Evolutionary conservation across 1,140 invertebrate genomes (phyloP).

Genomic region (Bombus confusus): DNA sequence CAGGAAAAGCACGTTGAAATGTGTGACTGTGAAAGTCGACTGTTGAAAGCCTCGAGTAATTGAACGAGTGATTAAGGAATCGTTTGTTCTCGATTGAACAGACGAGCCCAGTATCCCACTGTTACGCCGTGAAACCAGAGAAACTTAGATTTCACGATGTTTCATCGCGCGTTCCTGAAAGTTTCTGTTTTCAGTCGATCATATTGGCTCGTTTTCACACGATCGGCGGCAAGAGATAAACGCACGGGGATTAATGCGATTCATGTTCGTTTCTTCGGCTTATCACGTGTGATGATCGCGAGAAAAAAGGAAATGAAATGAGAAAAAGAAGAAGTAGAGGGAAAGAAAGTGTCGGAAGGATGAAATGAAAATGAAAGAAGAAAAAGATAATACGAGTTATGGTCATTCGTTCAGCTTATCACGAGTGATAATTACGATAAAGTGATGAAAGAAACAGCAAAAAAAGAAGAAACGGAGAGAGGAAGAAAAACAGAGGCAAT

Average conservation of each 20-base stretch:
- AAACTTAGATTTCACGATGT: neutral
- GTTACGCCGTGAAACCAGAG: neutral
- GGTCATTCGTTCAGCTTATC: too few relatives aligned
- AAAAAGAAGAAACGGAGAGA: too few relatives aligned
- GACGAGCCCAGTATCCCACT: neutral
- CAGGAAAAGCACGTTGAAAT: neutral
- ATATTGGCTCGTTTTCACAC: neutral
- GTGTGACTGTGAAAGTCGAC: neutral
- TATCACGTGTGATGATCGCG: neutral
- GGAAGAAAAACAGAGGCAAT: neutral
- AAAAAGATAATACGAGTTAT: too few relatives aligned
- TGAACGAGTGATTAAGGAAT: slow-evolving; percentile 10
- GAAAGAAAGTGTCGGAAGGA: too few relatives aligned
- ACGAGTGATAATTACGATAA: too few relatives aligned
- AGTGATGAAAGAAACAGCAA: too few relatives aligned
- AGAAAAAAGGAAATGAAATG: neutral
- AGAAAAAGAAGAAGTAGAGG: neutral
- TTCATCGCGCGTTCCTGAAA: neutral
- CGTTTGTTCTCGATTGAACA: neutral
- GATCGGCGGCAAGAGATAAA: too few relatives aligned
- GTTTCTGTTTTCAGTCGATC: neutral
- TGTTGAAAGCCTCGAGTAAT: neutral
- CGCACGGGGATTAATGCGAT: neutral
- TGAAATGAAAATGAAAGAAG: fast-evolving
- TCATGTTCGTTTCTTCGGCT: neutral